These are phyloP conservation scores for Etheostoma cragini DNA, from an alignment of 2,113 vertebrate species.

Conservation along the genomic window DNA sequence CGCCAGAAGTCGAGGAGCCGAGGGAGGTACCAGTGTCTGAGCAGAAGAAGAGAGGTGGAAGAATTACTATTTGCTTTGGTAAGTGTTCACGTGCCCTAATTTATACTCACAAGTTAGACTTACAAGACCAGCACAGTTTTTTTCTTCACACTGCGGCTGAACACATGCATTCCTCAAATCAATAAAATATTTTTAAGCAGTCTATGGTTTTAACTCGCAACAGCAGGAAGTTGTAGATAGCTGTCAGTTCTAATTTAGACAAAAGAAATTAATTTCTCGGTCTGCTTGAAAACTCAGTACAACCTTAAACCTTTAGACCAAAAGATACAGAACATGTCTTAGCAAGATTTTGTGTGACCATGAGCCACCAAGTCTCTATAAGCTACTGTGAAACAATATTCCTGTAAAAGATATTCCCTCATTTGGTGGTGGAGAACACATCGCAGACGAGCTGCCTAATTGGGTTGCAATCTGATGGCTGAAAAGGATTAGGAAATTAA, in stretches of 20 bases:
- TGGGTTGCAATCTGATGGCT: not conserved
- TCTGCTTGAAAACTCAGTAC: not conserved
- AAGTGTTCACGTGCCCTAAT: too few relatives aligned
- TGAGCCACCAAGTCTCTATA: not conserved
- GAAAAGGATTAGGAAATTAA: not conserved
- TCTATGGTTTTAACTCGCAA: not conserved
- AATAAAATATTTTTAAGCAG: not conserved
- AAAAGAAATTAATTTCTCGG: not conserved
- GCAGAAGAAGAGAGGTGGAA: conserved; percentile 1
- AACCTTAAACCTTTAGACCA: not conserved
- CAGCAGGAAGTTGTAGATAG: not conserved
- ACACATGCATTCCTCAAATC: not conserved
- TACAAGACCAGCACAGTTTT: not conserved
- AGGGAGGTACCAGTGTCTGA: conserved; percentile 93
- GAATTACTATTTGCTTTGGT: conserved; percentile 14
- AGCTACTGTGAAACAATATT: not conserved
- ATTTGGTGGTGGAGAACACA: not conserved
- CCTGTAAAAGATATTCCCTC: not conserved
- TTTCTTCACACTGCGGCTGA: not conserved
- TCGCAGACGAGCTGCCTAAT: too few relatives aligned
- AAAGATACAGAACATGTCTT: too few relatives aligned
- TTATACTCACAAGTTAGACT: not conserved
- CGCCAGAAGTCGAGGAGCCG: conserved; percentile 84
- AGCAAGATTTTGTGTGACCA: too few relatives aligned
- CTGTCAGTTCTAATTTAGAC: not conserved